These are phyloP conservation scores for Drosophila percnosoma DNA, from an alignment of 2,888 invertebrate genomes.

Conservation along the genomic window DNA sequence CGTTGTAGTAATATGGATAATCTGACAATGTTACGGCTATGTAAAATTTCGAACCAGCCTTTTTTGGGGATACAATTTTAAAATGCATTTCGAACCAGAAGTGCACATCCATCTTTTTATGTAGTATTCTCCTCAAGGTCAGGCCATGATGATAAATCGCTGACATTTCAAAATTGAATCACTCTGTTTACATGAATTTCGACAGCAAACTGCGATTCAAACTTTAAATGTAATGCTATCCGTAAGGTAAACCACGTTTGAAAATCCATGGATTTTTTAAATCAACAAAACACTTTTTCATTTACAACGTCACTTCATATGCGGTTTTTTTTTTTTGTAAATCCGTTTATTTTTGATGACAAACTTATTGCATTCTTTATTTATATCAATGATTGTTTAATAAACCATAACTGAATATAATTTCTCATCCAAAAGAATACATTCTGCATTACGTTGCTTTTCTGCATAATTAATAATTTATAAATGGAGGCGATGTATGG, in stretches of 20 bases:
- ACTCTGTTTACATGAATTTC: no score
- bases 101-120: not conserved
- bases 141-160: not conserved
- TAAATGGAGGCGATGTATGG: no score
- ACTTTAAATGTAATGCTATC: no score
- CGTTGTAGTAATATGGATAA: not conserved
- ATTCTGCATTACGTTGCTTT: no score
- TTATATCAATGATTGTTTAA: not conserved
- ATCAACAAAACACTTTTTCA: not conserved
- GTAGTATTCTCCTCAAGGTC: rapidly evolving
- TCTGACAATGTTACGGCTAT: no score
- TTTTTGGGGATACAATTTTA: not conserved
- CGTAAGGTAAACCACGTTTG: not conserved
- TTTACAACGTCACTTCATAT: no score
- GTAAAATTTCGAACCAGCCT: not conserved
- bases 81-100: not conserved
- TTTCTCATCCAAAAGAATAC: not conserved
- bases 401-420: not conserved
- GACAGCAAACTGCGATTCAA: no score
- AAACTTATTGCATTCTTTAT: not conserved
- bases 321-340: not conserved
- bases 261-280: not conserved
- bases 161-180: not conserved
- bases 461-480: no score
- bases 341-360: not conserved